Base-by-base conservation (phyloP, 2,888 invertebrate species). In the Sinopyrophorus schimmeli region DNA sequence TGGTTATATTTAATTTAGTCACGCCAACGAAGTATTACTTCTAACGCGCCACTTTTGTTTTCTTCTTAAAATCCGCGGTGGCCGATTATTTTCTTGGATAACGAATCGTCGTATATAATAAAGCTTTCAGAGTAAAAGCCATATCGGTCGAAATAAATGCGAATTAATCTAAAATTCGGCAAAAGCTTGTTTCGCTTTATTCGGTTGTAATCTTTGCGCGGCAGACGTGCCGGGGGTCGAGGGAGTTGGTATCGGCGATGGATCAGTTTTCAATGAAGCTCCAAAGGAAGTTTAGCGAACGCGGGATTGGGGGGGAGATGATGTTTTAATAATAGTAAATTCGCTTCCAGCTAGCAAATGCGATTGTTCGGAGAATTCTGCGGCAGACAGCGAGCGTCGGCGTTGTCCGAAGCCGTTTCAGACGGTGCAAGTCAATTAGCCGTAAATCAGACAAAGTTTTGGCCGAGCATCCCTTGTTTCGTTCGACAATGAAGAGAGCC, bases 301-400 rank as follows among this genome's bases (percentile, higher is more conserved):
- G 41, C 31, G 39, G 39, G 27, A 47, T 47, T 31, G 28, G 32
- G 41, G n/a, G n/a, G n/a, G n/a, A n/a, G 34, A 55, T 54, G 56
- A 60, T 61, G 61, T 61, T 62, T 62, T 63, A 62, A 63, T 63
- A 62, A 63, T 61, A 54, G 58, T 58, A 57, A 57, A 63, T 56
- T 60, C 56, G 59, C 59, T 49, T 50, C 44, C 49, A 58, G 55
- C 54, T 43, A 50, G 47, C 39, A 46, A 52, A 48, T 42, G 53
- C 58, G 56, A 60, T 60, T 59, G 58, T 57, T 51, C 39, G 46
- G 30, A 43, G 46, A 49, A 38, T 41, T 34, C 41, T 48, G 44
- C 42, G 32, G 12, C 23, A 47, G 47, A 49, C 47, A 38, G 32
- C 26, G 41, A 40, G 21, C 54, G 42, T 43, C 32, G 51, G 43